Conservation (phyloP, 2,113 vertebrate genomes). For the Phodopus roborovskii region DNA sequence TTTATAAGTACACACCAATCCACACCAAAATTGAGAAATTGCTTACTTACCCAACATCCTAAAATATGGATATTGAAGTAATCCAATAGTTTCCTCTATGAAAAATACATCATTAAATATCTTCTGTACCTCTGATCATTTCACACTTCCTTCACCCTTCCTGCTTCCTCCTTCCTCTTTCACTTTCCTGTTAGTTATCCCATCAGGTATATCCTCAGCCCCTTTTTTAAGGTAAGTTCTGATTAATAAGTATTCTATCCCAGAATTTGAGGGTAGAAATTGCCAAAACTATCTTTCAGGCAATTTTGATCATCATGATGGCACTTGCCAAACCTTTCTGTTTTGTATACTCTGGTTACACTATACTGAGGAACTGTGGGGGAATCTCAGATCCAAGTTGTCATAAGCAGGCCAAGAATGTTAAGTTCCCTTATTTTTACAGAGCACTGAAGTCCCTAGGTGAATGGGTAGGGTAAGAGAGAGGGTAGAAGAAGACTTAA, state of each 20-base stretch:
- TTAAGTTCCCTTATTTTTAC: fast-evolving
- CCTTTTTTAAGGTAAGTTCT: background rate
- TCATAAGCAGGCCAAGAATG: background rate
- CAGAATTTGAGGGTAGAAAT: background rate
- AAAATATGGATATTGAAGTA: background rate
- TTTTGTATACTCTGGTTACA: background rate
- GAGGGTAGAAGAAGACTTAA: too few species aligned
- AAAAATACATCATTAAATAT: background rate
- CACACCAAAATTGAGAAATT: background rate
- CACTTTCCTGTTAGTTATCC: background rate
- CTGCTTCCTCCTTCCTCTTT: background rate
- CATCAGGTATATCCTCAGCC: background rate
- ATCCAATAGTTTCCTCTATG: background rate
- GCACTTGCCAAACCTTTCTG: fast-evolving
- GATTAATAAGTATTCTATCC: background rate
- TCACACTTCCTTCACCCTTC: background rate
- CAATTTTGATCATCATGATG: fast-evolving
- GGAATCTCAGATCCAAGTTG: background rate
- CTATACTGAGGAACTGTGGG: background rate
- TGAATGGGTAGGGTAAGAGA: background rate
- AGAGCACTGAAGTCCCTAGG: background rate
- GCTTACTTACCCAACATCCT: background rate
- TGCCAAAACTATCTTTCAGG: background rate
- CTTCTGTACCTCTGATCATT: background rate
- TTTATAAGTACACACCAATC: background rate